These are phyloP conservation scores for Chalcosyrphus nemorum DNA, from an alignment of 2,888 invertebrate species.

Conservation along the genomic window DNA sequence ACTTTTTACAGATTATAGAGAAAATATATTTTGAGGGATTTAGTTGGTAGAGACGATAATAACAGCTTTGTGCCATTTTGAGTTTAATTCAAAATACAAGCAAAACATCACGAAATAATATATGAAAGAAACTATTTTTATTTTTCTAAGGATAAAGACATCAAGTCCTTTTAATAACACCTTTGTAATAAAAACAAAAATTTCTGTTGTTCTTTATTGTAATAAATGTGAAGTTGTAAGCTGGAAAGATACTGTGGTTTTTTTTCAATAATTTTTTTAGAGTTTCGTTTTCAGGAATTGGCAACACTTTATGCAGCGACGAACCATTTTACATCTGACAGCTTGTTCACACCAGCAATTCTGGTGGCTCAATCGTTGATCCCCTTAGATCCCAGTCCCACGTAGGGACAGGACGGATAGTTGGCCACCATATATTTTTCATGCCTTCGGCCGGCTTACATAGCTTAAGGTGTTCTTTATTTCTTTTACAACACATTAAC, in stretches of 20 bases:
- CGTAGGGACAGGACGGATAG: no score
- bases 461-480: no score
- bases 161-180: slow-evolving; percentile 46
- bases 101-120: slow-evolving; percentile 57
- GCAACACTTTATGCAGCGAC: no score
- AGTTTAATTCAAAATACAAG: slow-evolving; percentile 66
- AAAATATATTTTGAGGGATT: slow-evolving; percentile 26
- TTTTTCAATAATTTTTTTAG: no score
- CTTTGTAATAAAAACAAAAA: slow-evolving; percentile 63
- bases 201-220: slow-evolving; percentile 71
- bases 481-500: no score
- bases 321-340: no score
- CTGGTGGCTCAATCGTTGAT: no score
- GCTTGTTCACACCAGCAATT: no score
- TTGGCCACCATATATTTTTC: no score
- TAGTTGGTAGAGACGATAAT: slow-evolving; percentile 39
- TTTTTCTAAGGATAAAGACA: slow-evolving; percentile 43
- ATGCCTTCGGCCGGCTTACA: no score
- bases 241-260: slow-evolving; percentile 21
- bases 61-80: slow-evolving; percentile 70
- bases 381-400: no score
- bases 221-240: slow-evolving; percentile 72
- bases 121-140: slow-evolving; percentile 9
- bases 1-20: slow-evolving; percentile 38
- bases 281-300: no score